Base-by-base conservation (phyloP, 2,113 vertebrate species). In the Holacanthus passer region DNA sequence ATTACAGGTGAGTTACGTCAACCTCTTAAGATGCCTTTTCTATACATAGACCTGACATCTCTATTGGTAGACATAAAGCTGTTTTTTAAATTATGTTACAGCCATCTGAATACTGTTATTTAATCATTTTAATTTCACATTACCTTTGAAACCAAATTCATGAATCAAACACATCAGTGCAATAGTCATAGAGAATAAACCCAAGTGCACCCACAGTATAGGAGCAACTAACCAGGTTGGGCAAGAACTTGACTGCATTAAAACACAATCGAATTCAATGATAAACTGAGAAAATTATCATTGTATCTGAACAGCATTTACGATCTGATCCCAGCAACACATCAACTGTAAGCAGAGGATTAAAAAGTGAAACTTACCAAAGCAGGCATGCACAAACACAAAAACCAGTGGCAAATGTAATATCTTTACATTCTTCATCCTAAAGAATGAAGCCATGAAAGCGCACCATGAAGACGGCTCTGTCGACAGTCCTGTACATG, bases 371-470 rank as follows among this genome's bases (percentile, higher is more conserved):
- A 87, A 97, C 98, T 98, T 92, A 99, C 98, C 97, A 50, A 96
- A 92, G 90, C 96, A 96, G 89, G 96, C 12, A 7, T 92, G 91
- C 55, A 96, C 90, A 90, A 96, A 91, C 76, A 93, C 88, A 86
- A 98, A 93, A 77, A 96, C 75, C 58, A 96, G 91, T 63, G 92
- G 89, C 64, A 91, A 65, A 83, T 87, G 79, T 66, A 91, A 82
- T 50, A 86, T 86, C 89, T 92, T 93, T 73, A 89, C 83, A 93
- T 94, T 89, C 95, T 94, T 96, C 97, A 99, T 99, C 90, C 90
- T 96, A 93, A 72, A 79, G 89, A 77, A 90, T 47, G 8, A 71
- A 80, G 50, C 69, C 24, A 77, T 88, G 45, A 74, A 77, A 82
- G 8, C 16, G 77, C 89, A 92, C 90, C 92, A 93, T 87, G 73